A percentile compares a stretch with the other conserved stretches of the same genome.
Conservation (phyloP, 2,888 invertebrate genomes). For the Petrolisthes manimaculis region DNA sequence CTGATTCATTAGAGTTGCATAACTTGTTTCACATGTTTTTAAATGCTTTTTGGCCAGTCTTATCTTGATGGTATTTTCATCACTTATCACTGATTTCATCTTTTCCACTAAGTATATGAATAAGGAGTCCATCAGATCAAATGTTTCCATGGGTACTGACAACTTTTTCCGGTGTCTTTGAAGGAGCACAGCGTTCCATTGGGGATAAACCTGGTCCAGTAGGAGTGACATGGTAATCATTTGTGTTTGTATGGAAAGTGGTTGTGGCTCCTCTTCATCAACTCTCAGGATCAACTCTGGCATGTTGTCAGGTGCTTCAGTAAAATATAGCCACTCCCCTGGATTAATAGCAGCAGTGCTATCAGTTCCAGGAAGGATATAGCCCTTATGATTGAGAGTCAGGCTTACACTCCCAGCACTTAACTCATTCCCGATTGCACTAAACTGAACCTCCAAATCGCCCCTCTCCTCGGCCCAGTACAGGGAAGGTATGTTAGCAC, state of each 20-base stretch:
- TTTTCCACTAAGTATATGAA: constrained; percentile 4
- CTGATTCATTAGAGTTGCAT: constrained; percentile 46
- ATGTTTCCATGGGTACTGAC: constrained; percentile 36
- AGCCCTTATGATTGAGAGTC: constrained; percentile 36
- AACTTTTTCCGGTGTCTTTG: constrained; percentile 53
- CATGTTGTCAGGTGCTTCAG: constrained; percentile 40
- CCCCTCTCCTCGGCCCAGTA: constrained; percentile 35
- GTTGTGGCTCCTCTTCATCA: constrained; percentile 9
- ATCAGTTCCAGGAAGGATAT: constrained; percentile 31
- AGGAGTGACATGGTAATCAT: constrained; percentile 9
- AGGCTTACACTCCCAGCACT: constrained; percentile 5
- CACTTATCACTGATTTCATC: not conserved
- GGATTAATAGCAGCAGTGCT: constrained; percentile 5
- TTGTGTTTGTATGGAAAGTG: not conserved
- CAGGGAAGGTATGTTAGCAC: constrained; percentile 44
- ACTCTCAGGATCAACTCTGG: constrained; percentile 14
- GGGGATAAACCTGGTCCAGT: constrained; percentile 36
- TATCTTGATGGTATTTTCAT: not conserved
- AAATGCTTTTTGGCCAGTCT: constrained; percentile 21
- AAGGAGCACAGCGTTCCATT: constrained; percentile 54
- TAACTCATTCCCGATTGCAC: constrained; percentile 29
- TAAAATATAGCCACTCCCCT: constrained; percentile 53
- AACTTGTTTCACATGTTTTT: constrained; percentile 8
- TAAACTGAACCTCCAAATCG: constrained; percentile 32
- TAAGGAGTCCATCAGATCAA: constrained; percentile 55